Evolutionary conservation across 2,888 invertebrate genomes (phyloP), one percentile per base, ranked within the genome.

Genomic region (Opisthograptis luteolata): DNA sequence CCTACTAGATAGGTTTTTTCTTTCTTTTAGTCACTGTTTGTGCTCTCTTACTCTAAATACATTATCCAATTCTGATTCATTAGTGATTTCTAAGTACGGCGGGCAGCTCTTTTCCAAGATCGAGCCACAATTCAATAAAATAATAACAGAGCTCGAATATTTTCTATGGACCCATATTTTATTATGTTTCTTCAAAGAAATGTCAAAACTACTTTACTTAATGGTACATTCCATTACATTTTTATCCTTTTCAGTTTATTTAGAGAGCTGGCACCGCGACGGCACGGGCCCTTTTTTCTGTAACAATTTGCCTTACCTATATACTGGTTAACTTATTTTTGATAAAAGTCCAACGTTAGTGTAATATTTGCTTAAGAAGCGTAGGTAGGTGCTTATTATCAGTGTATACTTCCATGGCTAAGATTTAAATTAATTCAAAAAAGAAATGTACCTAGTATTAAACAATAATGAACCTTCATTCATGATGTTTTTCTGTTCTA

Each of bases 181-280:
- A 22, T 51, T 48, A 42, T 48, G 42, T 52, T 36, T 36, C 42
- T 48, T 36, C 42, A 48, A 48, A 48, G 48, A 48, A 42, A 48
- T 37, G 42, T 48, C 48, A 25, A 31, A 42, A 48, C 48, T 48
- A 48, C 48, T 42, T 31, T 25, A 14, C 19, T 24, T 42, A 48
- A 48, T 48, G 15, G 40, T 17, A 41, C 35, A 24, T 30, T 41
- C 22, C 15, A 34, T 40, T 27, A 47, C 27, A 22, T 40, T 47
- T 37, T 31, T 35, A 27, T 14, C 19, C 12, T 34, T 22, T 34
- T 32, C 19, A 34, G 15, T 42, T 37, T 45, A 37, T 42, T 28
- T 48, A 31, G 37, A 39, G 27, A 42, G 37, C 34, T 35, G 48
- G 42, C 35, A 40, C 25, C 5, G 34, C 19, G 10, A 20, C 8